Evolutionary conservation across 2,888 invertebrate species (phyloP), one percentile per base, ranked within the genome.

Genomic region (Heteromurus nitidus): DNA sequence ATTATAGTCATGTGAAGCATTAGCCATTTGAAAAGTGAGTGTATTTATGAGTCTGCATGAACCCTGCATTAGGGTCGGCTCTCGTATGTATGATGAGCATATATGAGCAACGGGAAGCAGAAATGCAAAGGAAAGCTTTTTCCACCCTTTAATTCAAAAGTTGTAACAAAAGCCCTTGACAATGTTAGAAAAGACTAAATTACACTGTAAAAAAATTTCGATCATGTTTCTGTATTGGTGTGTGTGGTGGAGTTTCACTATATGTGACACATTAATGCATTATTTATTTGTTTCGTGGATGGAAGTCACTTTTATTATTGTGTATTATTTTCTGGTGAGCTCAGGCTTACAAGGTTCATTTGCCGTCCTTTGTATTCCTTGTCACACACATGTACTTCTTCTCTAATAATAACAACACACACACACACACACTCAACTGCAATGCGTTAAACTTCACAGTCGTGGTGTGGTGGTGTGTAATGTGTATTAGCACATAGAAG

Each of bases 221-320:
- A 58, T 24, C 58, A 58, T 58, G 26, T 24, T n/a, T n/a, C n/a
- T n/a, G n/a, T n/a, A n/a, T n/a, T n/a, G n/a, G n/a, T n/a, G n/a
- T n/a, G n/a, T n/a, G n/a, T n/a, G n/a, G n/a, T n/a, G n/a, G n/a
- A 58, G 58, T 58, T 58, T 58, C 58, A 58, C 58, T 18, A 24
- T n/a, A n/a, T n/a, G n/a, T 13, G 20, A n/a, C 26, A 58, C 58
- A 58, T 26, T 58, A 58, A 58, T 58, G 28, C 58, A 58, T 58
- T 58, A 58, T 58, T 58, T 58, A 58, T 58, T 58, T 58, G 24
- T 18, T 58, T 50, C n/a, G 11, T 5, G 13, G 58, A 26, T 58
- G 58, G 58, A 58, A 58, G 22, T 20, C 9, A 50, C 13, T 36
- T 9, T 44, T 20, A 11, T 58, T 58, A 58, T 58, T 58, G 18